phyloP scores from a whole-genome alignment of 2,888 invertebrate genomes.

The Aphodius sticticus region DNA sequence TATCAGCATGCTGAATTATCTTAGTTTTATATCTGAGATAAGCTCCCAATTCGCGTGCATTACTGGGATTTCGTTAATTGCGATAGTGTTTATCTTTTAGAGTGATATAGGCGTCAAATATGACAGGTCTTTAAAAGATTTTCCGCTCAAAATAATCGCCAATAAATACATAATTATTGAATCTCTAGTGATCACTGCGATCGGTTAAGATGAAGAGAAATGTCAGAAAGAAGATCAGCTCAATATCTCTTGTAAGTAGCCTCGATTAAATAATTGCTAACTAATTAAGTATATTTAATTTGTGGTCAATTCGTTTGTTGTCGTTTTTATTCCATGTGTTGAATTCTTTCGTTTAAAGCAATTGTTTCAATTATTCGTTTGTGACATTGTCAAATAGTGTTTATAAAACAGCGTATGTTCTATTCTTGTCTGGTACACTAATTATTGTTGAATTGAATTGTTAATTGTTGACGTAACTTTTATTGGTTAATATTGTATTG shows the following conservation, averaged over 20 bases:
- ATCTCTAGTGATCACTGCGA: not conserved
- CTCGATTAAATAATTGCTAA: not conserved
- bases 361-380: no score
- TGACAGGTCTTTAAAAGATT: not conserved
- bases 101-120: conserved; percentile 5
- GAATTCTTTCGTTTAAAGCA: no score
- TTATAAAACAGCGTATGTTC: no score
- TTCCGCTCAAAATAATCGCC: not conserved
- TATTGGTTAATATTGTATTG: no score
- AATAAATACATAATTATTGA: not conserved
- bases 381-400: no score
- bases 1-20: not conserved
- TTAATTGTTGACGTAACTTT: no score
- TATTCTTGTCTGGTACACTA: no score
- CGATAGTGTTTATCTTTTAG: not conserved
- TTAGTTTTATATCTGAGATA: not conserved
- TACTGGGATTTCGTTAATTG: not conserved
- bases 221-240: conserved; percentile 25
- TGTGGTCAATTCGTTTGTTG: no score
- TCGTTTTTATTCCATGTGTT: no score
- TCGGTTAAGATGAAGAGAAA: conserved; percentile 19
- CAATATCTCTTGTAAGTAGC: conserved; percentile 20
- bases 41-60: not conserved
- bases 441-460: no score
- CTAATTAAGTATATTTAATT: no score